Conservation (phyloP, 2,113 vertebrate species). For the Morone saxatilis region DNA sequence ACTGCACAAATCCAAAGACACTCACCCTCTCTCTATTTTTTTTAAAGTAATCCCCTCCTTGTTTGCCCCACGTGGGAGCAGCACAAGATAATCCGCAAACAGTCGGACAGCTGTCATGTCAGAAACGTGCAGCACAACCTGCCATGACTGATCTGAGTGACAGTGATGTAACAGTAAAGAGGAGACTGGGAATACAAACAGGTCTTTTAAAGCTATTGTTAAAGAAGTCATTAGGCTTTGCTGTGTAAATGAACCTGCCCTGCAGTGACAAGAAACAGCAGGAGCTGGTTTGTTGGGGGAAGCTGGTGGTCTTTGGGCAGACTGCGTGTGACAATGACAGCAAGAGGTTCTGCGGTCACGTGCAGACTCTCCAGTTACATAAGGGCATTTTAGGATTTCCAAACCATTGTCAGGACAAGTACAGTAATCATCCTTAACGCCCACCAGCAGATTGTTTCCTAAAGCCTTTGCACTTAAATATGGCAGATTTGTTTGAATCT, state of each 20-base stretch:
- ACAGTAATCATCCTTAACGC: constrained; percentile 59
- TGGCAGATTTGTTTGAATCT: constrained; percentile 25
- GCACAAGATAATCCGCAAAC: constrained; percentile 73
- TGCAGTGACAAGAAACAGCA: constrained; percentile 30
- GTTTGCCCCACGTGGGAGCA: constrained; percentile 60
- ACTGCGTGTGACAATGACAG: constrained; percentile 32
- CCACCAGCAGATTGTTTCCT: constrained; percentile 58
- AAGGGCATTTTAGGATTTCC: constrained; percentile 72
- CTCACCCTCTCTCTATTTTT: not conserved
- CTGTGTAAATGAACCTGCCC: constrained; percentile 19
- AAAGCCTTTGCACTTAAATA: constrained; percentile 28
- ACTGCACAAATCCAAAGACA: constrained; percentile 37
- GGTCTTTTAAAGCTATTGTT: constrained; percentile 1
- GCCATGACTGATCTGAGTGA: constrained; percentile 27
- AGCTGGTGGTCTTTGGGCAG: constrained; percentile 4
- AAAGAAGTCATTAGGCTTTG: constrained; percentile 20
- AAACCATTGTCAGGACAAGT: constrained; percentile 67
- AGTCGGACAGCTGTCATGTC: constrained; percentile 73
- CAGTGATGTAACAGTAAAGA: constrained; percentile 39
- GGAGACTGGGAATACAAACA: constrained; percentile 16
- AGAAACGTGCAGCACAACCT: constrained; percentile 65
- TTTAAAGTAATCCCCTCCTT: constrained; percentile 70
- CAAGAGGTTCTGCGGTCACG: constrained; percentile 40
- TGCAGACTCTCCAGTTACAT: constrained; percentile 60
- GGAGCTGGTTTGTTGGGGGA: constrained; percentile 14